Base-by-base conservation (phyloP, 64 coral and sea anemone species). In the Pocillopora verrucosa region DNA sequence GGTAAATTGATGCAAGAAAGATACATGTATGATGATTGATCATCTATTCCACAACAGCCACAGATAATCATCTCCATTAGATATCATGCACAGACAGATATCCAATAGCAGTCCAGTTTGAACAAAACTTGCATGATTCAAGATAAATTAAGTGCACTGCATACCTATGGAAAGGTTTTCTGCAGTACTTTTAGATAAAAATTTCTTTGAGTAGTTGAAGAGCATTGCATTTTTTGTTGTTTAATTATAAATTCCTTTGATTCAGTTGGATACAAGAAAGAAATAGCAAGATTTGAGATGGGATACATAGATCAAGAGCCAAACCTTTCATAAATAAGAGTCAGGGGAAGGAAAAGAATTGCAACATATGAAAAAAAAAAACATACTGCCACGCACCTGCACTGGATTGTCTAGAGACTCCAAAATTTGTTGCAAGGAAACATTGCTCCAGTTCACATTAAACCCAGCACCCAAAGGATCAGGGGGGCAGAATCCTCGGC, bases 381-480 rank as follows among this genome's bases (percentile, higher is more conserved):
- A 22, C 19, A 16, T 67, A 4, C 16, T 11, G 10, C 20, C n/a
- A 70, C 67, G n/a, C 22, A 85, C 82, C 82, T 85, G 82, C 57
- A 56, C 11, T 25, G 82, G 82, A 2, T 19, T 70, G 41, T 85
- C 82, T 38, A 85, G 38, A 72, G 82, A 85, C 57, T 85, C 65
- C 16, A 99, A 91, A 82, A 99, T 83, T 38, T 88, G 81, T 67
- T 83, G 74, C 74, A 99, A 84, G 60, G 91, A 80, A 7, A 93
- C 94, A 38, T 81, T 95, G 45, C 80, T 65, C 97, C 97, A 99
- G 24, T 99, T 80, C 15, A 99, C 89, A 84, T 99, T 99, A 86
- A 99, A 99, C 19, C 97, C 97, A 14, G 97, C 97, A 65, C 97
- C 97, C 17, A 99, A 91, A 37, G 97, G 97, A 89, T 99, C 97